These are phyloP conservation scores for Muscicapa striata DNA, from an alignment of 2,797 vertebrate species.

Conservation along the genomic window DNA sequence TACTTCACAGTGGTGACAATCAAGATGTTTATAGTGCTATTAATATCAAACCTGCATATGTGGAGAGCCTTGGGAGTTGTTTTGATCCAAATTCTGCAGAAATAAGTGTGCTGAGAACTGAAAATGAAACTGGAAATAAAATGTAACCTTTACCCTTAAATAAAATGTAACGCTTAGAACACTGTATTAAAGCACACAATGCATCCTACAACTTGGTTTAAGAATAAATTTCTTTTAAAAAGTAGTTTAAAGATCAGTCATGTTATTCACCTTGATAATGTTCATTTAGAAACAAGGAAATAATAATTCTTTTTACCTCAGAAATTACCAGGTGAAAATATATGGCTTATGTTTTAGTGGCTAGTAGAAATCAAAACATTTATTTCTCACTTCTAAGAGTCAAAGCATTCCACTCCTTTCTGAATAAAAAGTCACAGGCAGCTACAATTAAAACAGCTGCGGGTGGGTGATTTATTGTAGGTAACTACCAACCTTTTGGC, in stretches of 20 bases:
- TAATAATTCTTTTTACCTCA: neutral
- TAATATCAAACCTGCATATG: conserved; percentile 28
- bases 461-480: neutral
- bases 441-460: neutral
- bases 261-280: neutral
- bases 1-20: neutral
- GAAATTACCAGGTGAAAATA: neutral
- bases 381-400: neutral
- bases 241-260: neutral
- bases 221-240: neutral
- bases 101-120: neutral
- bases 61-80: neutral
- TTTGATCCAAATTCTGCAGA: neutral
- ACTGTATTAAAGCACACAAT: neutral
- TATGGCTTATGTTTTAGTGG: neutral
- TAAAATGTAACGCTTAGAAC: neutral
- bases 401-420: neutral
- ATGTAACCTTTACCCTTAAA: neutral
- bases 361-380: neutral
- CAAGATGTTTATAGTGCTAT: conserved; percentile 32
- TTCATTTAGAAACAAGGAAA: neutral
- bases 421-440: neutral
- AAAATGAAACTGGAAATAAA: conserved; percentile 1
- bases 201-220: neutral
- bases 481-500: neutral